These are phyloP conservation scores for Aphelinus atriplicis DNA, from an alignment of 1,140 invertebrate genomes.

Conservation along the genomic window DNA sequence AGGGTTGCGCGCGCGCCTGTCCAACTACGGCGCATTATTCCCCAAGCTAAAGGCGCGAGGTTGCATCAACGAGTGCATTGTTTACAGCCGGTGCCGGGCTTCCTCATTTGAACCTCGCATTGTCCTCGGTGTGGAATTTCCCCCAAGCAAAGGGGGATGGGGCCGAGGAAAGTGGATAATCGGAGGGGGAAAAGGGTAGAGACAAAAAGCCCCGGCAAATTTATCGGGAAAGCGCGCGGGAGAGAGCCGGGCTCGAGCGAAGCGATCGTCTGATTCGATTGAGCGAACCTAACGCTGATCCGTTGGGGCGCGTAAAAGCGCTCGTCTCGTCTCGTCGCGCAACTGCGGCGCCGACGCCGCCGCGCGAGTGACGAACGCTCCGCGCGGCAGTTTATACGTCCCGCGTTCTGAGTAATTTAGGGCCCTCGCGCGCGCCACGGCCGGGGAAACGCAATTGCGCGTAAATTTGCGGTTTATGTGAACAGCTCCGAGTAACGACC, in stretches of 20 bases:
- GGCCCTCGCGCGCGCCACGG: neutral
- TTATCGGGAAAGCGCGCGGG: too few relatives aligned
- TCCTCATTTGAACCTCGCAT: too few relatives aligned
- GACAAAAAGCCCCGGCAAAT: too few relatives aligned
- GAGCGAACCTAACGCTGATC: too few relatives aligned
- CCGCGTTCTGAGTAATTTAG: constrained; percentile 1
- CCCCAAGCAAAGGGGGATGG: too few relatives aligned
- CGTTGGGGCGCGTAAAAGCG: neutral
- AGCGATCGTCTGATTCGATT: too few relatives aligned
- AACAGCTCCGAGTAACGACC: constrained; percentile 7
- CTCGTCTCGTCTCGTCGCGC: neutral
- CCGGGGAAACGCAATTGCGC: neutral
- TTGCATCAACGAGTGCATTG: constrained; percentile 39
- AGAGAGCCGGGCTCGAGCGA: too few relatives aligned
- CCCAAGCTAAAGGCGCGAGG: too few relatives aligned
- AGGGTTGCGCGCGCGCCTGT: neutral
- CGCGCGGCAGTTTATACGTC: neutral
- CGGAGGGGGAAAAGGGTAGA: too few relatives aligned
- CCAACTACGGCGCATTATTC: too few relatives aligned
- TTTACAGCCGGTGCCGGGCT: constrained; percentile 5
- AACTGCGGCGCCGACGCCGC: neutral
- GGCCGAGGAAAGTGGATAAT: too few relatives aligned
- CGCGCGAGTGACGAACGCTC: neutral
- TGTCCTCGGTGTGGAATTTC: too few relatives aligned
- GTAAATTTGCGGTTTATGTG: neutral